Conservation (phyloP, 2,113 vertebrate species). For the Tringa solitaria region DNA sequence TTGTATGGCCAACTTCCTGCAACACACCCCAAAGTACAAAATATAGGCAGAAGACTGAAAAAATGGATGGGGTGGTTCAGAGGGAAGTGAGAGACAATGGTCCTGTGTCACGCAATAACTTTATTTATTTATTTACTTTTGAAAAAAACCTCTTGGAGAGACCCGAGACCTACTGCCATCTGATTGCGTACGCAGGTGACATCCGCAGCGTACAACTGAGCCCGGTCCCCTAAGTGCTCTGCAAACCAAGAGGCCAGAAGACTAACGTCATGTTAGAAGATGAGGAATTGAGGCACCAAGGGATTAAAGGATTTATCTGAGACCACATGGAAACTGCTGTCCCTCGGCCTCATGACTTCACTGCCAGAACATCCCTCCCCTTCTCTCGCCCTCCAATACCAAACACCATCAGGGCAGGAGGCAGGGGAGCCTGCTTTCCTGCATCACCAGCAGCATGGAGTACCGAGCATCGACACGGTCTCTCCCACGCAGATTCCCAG, state of each 20-base stretch:
- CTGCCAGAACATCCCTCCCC: neutral
- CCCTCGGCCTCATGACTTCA: neutral
- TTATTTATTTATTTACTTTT: neutral
- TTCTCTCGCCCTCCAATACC: neutral
- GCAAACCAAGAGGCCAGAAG: neutral
- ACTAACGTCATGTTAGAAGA: neutral
- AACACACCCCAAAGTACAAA: neutral
- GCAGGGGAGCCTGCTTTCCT: neutral
- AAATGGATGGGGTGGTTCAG: neutral
- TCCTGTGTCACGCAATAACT: neutral
- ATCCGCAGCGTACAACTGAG: neutral
- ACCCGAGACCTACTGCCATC: neutral
- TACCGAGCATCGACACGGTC: fast-evolving
- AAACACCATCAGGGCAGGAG: fast-evolving
- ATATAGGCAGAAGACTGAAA: neutral
- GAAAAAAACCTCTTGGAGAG: neutral
- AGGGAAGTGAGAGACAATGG: neutral
- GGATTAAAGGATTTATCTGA: neutral
- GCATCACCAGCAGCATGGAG: neutral
- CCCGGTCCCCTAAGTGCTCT: neutral
- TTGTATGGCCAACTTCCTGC: neutral
- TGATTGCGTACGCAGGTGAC: fast-evolving
- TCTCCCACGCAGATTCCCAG: neutral
- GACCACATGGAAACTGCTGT: neutral
- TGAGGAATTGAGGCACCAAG: neutral